phyloP scores from a whole-genome alignment of 2,797 vertebrate species.

The Merluccius polli region DNA sequence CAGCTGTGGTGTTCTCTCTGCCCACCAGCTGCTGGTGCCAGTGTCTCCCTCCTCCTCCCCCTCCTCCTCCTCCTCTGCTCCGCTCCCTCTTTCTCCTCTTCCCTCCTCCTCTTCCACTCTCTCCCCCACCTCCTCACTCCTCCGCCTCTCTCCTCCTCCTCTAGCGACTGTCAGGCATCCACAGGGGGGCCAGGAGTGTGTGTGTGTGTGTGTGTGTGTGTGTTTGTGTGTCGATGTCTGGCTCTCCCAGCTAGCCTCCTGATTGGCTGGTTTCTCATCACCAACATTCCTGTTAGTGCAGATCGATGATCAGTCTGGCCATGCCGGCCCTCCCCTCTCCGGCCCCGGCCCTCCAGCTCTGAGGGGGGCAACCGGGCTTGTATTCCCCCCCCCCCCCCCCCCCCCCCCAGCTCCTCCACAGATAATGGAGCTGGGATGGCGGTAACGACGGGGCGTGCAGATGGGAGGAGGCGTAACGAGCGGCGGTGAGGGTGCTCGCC shows the following conservation, averaged over 20 bases:
- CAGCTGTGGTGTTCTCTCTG: slow-evolving; percentile 45
- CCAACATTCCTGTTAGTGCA: slow-evolving; percentile 72
- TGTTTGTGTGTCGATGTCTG: slow-evolving; percentile 44
- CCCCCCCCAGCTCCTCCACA: too few relatives aligned
- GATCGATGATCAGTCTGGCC: slow-evolving; percentile 71
- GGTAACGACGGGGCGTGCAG: too few relatives aligned
- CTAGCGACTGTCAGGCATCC: slow-evolving; percentile 53
- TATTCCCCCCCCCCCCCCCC: too few relatives aligned
- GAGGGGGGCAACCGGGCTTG: too few relatives aligned
- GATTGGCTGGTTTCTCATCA: slow-evolving; percentile 72
- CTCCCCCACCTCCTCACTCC: slow-evolving; percentile 39
- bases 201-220: slow-evolving; percentile 29
- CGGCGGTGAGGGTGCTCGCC: too few relatives aligned
- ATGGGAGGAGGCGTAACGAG: too few relatives aligned
- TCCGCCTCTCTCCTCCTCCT: slow-evolving; percentile 5
- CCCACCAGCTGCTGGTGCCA: slow-evolving; percentile 44
- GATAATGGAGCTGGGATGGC: too few relatives aligned
- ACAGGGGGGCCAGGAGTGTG: slow-evolving; percentile 59
- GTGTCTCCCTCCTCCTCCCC: not conserved
- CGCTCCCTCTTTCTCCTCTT: not conserved
- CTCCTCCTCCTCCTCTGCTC: not conserved
- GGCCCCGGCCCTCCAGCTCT: too few relatives aligned
- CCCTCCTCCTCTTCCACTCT: slow-evolving; percentile 11
- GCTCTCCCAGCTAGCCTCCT: slow-evolving; percentile 64
- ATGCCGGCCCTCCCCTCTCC: slow-evolving; percentile 22